Evolutionary conservation across 2,113 vertebrate species (phyloP).

Genomic region (Ceyx margarethae): DNA sequence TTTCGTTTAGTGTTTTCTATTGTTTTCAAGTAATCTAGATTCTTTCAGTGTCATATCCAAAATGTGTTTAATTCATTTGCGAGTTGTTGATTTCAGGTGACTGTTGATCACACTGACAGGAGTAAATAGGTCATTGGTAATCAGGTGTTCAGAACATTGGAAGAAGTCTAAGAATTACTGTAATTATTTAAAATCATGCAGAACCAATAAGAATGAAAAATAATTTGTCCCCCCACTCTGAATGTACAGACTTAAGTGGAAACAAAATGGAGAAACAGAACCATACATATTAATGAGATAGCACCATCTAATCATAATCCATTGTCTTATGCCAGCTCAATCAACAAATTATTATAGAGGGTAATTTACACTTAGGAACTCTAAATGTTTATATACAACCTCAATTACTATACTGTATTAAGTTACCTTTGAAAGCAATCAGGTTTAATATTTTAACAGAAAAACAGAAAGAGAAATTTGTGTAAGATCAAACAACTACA

Average conservation of each 20-base stretch:
- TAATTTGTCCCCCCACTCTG: neutral
- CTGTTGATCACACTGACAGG: neutral
- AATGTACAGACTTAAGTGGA: neutral
- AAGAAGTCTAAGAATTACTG: slow-evolving; percentile 21
- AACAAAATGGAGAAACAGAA: slow-evolving; percentile 29
- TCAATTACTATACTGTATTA: slow-evolving; percentile 23
- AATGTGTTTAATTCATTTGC: slow-evolving; percentile 1
- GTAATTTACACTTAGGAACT: slow-evolving; percentile 57
- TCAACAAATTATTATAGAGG: slow-evolving; percentile 61
- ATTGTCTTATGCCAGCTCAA: slow-evolving; percentile 59
- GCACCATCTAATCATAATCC: slow-evolving; percentile 52
- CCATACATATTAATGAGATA: slow-evolving; percentile 58
- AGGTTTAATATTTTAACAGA: slow-evolving; percentile 59
- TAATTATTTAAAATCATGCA: slow-evolving; percentile 32
- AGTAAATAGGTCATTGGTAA: slow-evolving; percentile 2
- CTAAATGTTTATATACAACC: slow-evolving; percentile 68
- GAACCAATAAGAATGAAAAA: slow-evolving; percentile 41
- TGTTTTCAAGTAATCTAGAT: neutral
- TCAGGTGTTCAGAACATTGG: neutral
- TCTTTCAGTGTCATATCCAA: neutral
- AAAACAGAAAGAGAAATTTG: neutral
- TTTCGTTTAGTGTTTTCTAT: neutral
- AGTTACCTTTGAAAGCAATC: slow-evolving; percentile 38
- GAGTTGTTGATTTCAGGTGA: neutral
- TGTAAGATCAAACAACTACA: slow-evolving; percentile 3